phyloP scores from a whole-genome alignment of 2,113 vertebrate genomes.

The Sula dactylatra region DNA sequence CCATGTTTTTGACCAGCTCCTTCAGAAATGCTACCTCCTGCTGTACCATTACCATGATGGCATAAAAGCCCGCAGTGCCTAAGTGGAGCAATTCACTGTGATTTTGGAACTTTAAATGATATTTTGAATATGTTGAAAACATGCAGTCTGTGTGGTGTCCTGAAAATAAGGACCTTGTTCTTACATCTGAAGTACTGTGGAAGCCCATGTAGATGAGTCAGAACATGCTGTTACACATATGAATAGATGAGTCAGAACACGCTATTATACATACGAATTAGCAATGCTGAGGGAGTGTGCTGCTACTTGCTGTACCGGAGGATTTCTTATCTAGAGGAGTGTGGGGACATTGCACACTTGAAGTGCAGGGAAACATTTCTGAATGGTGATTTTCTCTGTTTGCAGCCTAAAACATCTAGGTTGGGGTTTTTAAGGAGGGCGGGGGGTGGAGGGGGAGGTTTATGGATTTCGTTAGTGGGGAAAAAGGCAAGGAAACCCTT shows the following conservation, averaged over 20 bases:
- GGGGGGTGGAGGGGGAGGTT: accelerated
- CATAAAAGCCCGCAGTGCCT: background rate
- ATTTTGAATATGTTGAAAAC: background rate
- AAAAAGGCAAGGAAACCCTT: background rate
- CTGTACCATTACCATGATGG: background rate
- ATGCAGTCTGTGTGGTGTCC: accelerated
- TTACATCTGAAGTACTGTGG: background rate
- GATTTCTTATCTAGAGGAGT: background rate
- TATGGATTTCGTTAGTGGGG: background rate
- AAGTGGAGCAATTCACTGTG: background rate
- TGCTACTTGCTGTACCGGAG: background rate
- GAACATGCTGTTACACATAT: background rate
- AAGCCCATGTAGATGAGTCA: background rate
- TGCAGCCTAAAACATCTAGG: background rate
- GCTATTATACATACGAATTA: background rate
- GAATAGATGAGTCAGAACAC: background rate
- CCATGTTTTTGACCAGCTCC: background rate
- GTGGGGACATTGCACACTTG: background rate
- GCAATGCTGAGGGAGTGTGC: background rate
- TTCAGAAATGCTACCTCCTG: background rate
- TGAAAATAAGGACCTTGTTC: background rate
- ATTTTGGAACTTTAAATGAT: background rate
- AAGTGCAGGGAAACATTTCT: background rate
- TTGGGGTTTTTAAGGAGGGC: background rate
- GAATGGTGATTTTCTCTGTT: background rate